Evolutionary conservation across 2,797 vertebrate species (phyloP).

Genomic region (Nasua narica): DNA sequence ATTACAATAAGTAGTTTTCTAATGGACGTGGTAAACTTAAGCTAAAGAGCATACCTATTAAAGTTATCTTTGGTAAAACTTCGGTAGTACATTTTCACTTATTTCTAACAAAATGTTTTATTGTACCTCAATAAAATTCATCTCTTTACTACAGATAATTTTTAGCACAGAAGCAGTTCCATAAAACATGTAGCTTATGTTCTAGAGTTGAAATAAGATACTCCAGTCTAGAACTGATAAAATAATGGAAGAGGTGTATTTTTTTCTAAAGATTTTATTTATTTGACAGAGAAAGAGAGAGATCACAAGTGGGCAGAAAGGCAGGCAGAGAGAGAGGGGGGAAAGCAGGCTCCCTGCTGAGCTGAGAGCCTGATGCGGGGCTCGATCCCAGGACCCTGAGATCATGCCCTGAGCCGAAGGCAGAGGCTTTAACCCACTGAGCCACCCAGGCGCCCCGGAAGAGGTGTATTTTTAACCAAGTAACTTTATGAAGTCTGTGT

Average conservation of each 20-base stretch:
- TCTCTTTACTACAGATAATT: neutral
- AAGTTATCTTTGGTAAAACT: neutral
- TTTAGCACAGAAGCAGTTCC: neutral
- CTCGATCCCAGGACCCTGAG: too few relatives aligned
- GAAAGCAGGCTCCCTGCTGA: too few relatives aligned
- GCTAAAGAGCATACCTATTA: neutral
- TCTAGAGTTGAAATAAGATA: neutral
- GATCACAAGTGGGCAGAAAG: too few relatives aligned
- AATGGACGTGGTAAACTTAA: neutral
- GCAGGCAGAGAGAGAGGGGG: too few relatives aligned
- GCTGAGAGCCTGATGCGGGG: too few relatives aligned
- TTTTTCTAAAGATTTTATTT: too few relatives aligned
- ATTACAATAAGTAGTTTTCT: neutral
- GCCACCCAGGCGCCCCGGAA: too few relatives aligned
- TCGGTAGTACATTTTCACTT: neutral
- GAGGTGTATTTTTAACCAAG: neutral
- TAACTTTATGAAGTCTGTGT: neutral
- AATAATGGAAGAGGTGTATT: neutral
- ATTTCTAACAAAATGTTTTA: constrained; percentile 1
- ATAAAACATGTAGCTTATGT: neutral
- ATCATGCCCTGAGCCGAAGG: too few relatives aligned
- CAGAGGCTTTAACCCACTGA: too few relatives aligned
- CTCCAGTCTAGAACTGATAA: neutral
- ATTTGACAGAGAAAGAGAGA: too few relatives aligned
- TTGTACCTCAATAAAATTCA: neutral